Evolutionary conservation across 2,797 vertebrate species (phyloP), one percentile per base, ranked within the genome.

Genomic region (Hirundo rustica): DNA sequence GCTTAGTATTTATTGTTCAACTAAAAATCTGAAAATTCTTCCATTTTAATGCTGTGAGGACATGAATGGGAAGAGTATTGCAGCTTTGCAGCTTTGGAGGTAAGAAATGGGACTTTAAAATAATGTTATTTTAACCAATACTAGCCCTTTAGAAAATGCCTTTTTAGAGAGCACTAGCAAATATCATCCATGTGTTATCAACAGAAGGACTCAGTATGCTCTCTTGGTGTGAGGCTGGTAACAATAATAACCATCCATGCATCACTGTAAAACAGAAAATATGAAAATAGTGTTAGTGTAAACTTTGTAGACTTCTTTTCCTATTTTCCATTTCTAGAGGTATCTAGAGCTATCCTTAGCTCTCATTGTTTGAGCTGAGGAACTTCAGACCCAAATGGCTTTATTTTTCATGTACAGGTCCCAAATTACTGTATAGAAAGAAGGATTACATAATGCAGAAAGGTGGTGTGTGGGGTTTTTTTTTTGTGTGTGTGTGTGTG

Each of bases 381-480:
- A 86, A 66, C 36, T 88, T 88, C 78, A 91, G 66, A 29, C 10
- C 15, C 40, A 21, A 53, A 64, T 83, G 80, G 72, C 82, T 84
- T 87, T 81, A 34, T 76, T 95, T 96, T 62, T 85, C 81, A 85
- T 29, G 38, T 96, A 77, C 45, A 85, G 23, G 75, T 91, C 89
- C 90, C 95, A 97, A 96, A 93, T 96, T 75, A 68, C 72, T 76
- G 16, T 22, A 67, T 38, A 84, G 93, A 65, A 84, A 86, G 84
- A 87, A 80, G 23, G 30, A 16, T 65, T 93, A 95, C 96, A 96
- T 96, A 97, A 95, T 92, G 84, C 77, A 92, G 83, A 93, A 94
- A 96, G 25, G n/a, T 38, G 38, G 38, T 38, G n/a, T n/a, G n/a
- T n/a, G n/a, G n/a, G n/a, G n/a, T n/a, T n/a, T n/a, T n/a, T n/a